A percentile compares a stretch with the other conserved stretches of the same genome.
These are phyloP conservation scores for Sinodicranocentrus sp. DNA, from an alignment of 2,888 invertebrate species.

Conservation along the genomic window DNA sequence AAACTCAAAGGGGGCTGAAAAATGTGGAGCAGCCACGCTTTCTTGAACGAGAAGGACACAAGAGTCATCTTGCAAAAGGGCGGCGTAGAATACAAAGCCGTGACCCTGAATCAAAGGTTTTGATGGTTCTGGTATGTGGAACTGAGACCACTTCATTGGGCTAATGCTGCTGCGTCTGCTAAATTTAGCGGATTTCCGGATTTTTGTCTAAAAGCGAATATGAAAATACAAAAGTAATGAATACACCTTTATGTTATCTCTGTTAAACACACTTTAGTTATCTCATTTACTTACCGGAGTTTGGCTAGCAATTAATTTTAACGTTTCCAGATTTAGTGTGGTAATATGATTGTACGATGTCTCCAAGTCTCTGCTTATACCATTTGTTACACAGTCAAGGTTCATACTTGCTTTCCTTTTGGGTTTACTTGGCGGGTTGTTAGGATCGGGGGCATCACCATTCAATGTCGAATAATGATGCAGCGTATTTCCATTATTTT, in stretches of 20 bases:
- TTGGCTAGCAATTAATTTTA: conserved; percentile 75
- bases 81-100: conserved; percentile 74
- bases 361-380: conserved; percentile 68
- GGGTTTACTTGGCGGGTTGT: conserved; percentile 75
- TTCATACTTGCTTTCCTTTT: conserved; percentile 74
- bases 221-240: too few relatives aligned
- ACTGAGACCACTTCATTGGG: conserved; percentile 73
- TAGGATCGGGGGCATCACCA: conserved; percentile 46
- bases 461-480: conserved; percentile 11
- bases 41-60: conserved; percentile 74
- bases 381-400: conserved; percentile 53
- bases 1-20: conserved; percentile 71
- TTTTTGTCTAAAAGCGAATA: conserved; percentile 72
- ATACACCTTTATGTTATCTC: too few relatives aligned
- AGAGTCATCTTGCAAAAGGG: conserved; percentile 72
- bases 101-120: conserved; percentile 70
- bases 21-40: conserved; percentile 53
- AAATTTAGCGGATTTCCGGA: conserved; percentile 61
- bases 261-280: too few relatives aligned
- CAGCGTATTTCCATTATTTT: background rate
- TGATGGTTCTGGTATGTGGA: conserved; percentile 44
- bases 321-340: conserved; percentile 75
- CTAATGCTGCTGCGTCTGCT: conserved; percentile 31
- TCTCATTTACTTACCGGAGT: conserved; percentile 68
- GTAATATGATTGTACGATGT: conserved; percentile 74